A percentile compares a stretch with the other conserved stretches of the same genome.
These are phyloP conservation scores for Hylaea fasciaria DNA, from an alignment of 2,888 invertebrate genomes.

Conservation along the genomic window DNA sequence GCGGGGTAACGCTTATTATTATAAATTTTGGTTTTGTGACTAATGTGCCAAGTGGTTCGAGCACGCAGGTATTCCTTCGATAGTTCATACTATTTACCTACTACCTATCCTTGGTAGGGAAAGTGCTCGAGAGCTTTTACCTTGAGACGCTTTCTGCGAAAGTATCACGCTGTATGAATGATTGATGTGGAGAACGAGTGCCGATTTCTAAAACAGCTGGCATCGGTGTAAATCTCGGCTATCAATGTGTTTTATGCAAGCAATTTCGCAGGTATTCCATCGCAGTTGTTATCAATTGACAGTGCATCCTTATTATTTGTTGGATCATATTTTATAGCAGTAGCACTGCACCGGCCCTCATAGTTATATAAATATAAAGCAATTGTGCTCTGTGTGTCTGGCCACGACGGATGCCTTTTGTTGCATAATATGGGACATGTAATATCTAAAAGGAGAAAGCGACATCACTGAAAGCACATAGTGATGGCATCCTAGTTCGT, in stretches of 20 bases:
- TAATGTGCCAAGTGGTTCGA: too few species aligned
- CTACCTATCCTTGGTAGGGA: conserved; percentile 2
- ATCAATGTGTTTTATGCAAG: too few species aligned
- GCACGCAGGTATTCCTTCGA: too few species aligned
- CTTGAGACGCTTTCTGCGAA: conserved; percentile 5
- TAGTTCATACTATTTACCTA: neutral
- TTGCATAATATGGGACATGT: conserved; percentile 45
- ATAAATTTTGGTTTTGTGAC: too few species aligned
- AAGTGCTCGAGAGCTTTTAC: conserved; percentile 2
- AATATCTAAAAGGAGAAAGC: conserved; percentile 1
- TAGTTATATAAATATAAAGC: neutral
- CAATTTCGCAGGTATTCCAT: too few species aligned
- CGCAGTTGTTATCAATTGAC: neutral
- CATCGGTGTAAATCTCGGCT: too few species aligned
- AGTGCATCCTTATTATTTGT: conserved; percentile 6
- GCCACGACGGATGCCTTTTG: conserved; percentile 56
- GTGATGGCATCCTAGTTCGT: too few species aligned
- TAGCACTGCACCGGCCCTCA: too few species aligned
- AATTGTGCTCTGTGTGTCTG: conserved; percentile 53
- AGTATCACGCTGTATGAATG: conserved; percentile 9
- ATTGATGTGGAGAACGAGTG: conserved; percentile 1
- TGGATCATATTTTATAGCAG: conserved; percentile 7
- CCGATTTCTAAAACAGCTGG: neutral
- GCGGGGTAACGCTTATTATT: too few species aligned
- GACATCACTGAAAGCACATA: neutral